Percentiles rank a stretch among this genome's conserved stretches.
phyloP scores from a whole-genome alignment of 2,113 vertebrate species.

The human region GRCh38 chr12:129237001-129237500 shows the following conservation, averaged over 20 bases:
- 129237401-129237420: not conserved
- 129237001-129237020: not conserved
- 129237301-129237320: not conserved
- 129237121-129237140: not conserved
- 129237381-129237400: not conserved
- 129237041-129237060: not conserved
- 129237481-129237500: not conserved
- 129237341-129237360: not conserved
- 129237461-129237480: not conserved
- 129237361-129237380: not conserved
- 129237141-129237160: not conserved
- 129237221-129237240: not conserved
- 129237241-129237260: not conserved
- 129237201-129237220: not conserved
- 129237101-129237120: not conserved
- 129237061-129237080: not conserved
- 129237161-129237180: not conserved
- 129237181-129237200: not conserved
- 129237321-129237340: not conserved
- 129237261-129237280: not conserved
- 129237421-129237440: not conserved
- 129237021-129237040: not conserved
- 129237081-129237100: not conserved
- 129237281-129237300: not conserved
- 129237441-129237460: not conserved